A percentile compares a stretch with the other conserved stretches of the same genome.
Evolutionary conservation across 1,140 invertebrate genomes (phyloP).

Genomic region (Papilio glaucus): DNA sequence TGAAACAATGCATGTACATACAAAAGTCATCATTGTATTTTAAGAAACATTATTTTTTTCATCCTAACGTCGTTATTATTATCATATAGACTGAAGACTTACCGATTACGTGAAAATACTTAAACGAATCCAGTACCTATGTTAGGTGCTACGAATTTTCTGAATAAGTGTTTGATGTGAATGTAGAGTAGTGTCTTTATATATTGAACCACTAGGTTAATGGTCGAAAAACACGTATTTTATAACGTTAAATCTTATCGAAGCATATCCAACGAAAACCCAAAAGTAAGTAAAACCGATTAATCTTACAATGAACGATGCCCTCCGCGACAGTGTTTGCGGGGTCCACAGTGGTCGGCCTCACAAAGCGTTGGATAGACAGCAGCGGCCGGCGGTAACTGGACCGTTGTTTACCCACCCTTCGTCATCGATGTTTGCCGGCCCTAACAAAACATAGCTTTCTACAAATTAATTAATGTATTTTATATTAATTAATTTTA

Average conservation of each 20-base stretch:
- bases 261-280: too few relatives aligned
- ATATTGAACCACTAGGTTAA: too few relatives aligned
- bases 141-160: neutral
- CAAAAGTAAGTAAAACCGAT: neutral
- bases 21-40: slow-evolving; percentile 8
- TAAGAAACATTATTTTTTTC: neutral
- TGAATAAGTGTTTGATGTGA: too few relatives aligned
- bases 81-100: neutral
- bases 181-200: too few relatives aligned
- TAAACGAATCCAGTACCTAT: too few relatives aligned
- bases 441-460: neutral
- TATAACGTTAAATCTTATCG: too few relatives aligned
- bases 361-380: neutral
- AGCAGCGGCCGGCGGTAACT: slow-evolving; percentile 1
- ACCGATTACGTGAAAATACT: too few relatives aligned
- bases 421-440: slow-evolving; percentile 9
- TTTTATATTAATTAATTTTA: too few relatives aligned
- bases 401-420: slow-evolving; percentile 6
- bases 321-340: slow-evolving; percentile 5
- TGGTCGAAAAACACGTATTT: too few relatives aligned
- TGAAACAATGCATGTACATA: neutral
- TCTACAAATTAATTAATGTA: slow-evolving; percentile 18
- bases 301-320: slow-evolving; percentile 1
- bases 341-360: neutral
- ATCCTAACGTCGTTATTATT: neutral